Conservation (phyloP, 2,888 invertebrate genomes). For the Leptopilina drosophilae region DNA sequence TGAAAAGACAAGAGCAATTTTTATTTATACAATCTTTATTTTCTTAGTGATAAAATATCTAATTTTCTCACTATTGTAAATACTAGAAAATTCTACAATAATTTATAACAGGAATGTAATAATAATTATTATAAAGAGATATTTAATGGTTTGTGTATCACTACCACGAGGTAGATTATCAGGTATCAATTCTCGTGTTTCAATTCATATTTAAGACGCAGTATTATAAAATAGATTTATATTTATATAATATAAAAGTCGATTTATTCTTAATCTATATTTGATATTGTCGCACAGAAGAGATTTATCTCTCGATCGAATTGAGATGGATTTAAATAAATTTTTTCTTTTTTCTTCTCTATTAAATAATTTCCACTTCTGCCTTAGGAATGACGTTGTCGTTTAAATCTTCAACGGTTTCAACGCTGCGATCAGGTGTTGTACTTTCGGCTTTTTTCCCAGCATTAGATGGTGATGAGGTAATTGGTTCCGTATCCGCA, state of each 20-base stretch:
- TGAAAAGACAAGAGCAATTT: background rate
- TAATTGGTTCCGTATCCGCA: slow-evolving; percentile 54
- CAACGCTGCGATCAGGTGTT: slow-evolving; percentile 64
- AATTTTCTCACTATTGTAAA: background rate
- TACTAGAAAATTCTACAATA: background rate
- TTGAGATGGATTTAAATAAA: no score
- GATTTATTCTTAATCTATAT: background rate
- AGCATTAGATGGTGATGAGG: slow-evolving; percentile 38
- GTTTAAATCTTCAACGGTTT: slow-evolving; percentile 70
- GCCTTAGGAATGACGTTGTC: slow-evolving; percentile 73
- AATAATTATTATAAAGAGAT: slow-evolving; percentile 26
- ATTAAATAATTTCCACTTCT: slow-evolving; percentile 61
- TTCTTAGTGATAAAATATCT: background rate
- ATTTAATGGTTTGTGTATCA: slow-evolving; percentile 44
- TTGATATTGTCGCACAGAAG: background rate
- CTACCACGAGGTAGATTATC: slow-evolving; percentile 40
- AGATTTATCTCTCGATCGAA: background rate
- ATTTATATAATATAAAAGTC: slow-evolving; percentile 7
- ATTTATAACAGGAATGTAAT: background rate
- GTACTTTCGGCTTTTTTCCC: slow-evolving; percentile 55
- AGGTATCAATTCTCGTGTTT: slow-evolving; percentile 10
- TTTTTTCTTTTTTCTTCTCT: background rate
- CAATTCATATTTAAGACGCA: slow-evolving; percentile 1
- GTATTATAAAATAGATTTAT: slow-evolving; percentile 9
- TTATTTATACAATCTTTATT: background rate